A percentile compares a stretch with the other conserved stretches of the same genome.
These are phyloP conservation scores for Callaeas wilsoni DNA, from an alignment of 2,113 vertebrate species.

Conservation along the genomic window DNA sequence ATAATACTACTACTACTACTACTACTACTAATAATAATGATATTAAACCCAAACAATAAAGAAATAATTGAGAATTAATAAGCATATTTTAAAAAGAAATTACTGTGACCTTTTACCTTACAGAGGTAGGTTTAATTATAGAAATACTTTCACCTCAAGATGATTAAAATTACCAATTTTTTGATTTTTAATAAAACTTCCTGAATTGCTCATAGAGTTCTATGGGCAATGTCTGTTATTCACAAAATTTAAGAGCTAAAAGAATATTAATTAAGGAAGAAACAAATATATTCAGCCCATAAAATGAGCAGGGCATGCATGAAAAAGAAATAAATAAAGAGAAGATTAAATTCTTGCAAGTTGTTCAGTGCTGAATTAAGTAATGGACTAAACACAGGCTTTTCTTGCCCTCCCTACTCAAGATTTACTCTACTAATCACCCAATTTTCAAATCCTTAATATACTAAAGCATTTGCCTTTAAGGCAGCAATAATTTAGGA, in stretches of 20 bases:
- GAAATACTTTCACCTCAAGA: not conserved
- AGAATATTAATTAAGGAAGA: not conserved
- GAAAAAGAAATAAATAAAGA: not conserved
- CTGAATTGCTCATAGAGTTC: not conserved
- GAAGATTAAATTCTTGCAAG: not conserved
- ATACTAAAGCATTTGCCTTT: not conserved
- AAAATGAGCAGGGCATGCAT: not conserved
- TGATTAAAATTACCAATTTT: not conserved
- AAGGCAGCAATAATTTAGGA: constrained; percentile 23
- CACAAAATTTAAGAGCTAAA: not conserved
- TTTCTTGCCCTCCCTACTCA: not conserved
- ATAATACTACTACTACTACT: too few relatives aligned
- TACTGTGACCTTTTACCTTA: not conserved
- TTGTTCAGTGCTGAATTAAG: not conserved
- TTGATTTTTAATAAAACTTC: not conserved
- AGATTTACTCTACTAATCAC: constrained; percentile 7
- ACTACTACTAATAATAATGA: not conserved
- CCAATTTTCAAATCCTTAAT: constrained; percentile 3
- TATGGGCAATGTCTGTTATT: not conserved
- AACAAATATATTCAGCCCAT: not conserved
- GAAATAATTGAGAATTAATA: not conserved
- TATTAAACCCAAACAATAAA: not conserved
- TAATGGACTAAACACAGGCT: not conserved
- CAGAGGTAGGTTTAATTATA: not conserved
- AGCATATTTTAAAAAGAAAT: not conserved